These are phyloP conservation scores for Microctonus brassicae DNA, from an alignment of 2,888 invertebrate genomes.

Conservation along the genomic window DNA sequence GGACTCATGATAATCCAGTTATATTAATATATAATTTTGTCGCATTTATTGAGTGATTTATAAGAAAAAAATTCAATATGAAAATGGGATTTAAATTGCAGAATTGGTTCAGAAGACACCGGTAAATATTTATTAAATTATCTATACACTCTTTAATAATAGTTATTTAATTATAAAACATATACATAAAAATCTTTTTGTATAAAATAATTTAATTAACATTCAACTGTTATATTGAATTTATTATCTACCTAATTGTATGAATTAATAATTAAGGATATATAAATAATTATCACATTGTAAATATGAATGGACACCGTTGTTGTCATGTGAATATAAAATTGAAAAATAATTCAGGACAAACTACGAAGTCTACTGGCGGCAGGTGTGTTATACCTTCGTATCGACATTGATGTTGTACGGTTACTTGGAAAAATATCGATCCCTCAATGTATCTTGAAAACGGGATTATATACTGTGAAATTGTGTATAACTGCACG, in stretches of 20 bases:
- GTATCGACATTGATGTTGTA: background rate
- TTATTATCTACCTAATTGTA: background rate
- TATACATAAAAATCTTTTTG: no score
- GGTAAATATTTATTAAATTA: constrained; percentile 16
- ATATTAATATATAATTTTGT: constrained; percentile 7
- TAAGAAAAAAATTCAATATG: background rate
- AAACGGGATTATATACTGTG: constrained; percentile 29
- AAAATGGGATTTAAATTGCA: constrained; percentile 37
- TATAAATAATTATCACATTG: no score
- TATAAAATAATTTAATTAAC: background rate
- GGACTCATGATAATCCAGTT: constrained; percentile 26
- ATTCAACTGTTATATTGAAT: background rate
- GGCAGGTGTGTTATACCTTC: constrained; percentile 22
- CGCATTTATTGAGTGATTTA: background rate
- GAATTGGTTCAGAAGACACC: constrained; percentile 32
- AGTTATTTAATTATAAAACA: background rate
- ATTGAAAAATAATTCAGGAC: background rate
- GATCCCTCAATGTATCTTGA: constrained; percentile 26
- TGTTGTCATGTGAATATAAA: constrained; percentile 2
- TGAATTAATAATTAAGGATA: no score
- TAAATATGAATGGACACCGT: constrained; percentile 5
- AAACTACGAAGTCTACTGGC: background rate
- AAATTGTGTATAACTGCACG: background rate
- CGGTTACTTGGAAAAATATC: constrained; percentile 36
- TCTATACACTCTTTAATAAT: background rate